Base-by-base conservation (phyloP, 2,113 vertebrate species). In the Pyrgilauda ruficollis region DNA sequence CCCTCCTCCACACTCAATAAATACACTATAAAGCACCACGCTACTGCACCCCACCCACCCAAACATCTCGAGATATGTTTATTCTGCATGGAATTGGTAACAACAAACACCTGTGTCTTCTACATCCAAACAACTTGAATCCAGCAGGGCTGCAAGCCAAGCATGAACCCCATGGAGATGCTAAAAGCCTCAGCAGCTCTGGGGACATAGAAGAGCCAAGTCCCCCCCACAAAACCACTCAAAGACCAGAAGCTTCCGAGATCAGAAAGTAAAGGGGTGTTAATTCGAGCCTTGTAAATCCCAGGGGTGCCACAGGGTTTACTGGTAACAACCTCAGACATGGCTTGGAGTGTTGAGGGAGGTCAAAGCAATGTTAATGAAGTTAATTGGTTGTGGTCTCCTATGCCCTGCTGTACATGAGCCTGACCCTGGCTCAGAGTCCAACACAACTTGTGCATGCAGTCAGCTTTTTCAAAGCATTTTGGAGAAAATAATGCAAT, bases 381-480 rank as follows among this genome's bases (percentile, higher is more conserved):
- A 70, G 58, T 50, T 90, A 90, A 91, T 93, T 86, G 72, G 70
- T 28, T 86, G 88, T 59, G 87, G 84, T 86, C 55, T 90, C 61
- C 63, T 39, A 13, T 18, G 17, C 3, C 3, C 79, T 41, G 58
- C 46, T 53, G 41, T 26, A 35, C 59, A 15, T 2, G 13, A 91
- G 82, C 53, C 66, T 23, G 46, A 81, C 70, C 66, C 43, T 63
- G 78, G 81, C 55, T 83, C 58, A 67, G 31, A 84, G 41, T 39
- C 37, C 73, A 77, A 47, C 22, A 11, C 1, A 12, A n/a, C 72
- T 66, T 23, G 10, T 20, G 56, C 4, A 7, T 18, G 46, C 64
- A 62, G n/a, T 3, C 2, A 0, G 30, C 62, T 43, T 56, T 87
- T 63, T 33, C 3, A 2, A 72, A 80, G 37, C 1, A 16, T 33